A percentile compares a stretch with the other conserved stretches of the same genome.
These are phyloP conservation scores for Pseudochaenichthys georgianus DNA, from an alignment of 2,797 vertebrate genomes.

Conservation along the genomic window DNA sequence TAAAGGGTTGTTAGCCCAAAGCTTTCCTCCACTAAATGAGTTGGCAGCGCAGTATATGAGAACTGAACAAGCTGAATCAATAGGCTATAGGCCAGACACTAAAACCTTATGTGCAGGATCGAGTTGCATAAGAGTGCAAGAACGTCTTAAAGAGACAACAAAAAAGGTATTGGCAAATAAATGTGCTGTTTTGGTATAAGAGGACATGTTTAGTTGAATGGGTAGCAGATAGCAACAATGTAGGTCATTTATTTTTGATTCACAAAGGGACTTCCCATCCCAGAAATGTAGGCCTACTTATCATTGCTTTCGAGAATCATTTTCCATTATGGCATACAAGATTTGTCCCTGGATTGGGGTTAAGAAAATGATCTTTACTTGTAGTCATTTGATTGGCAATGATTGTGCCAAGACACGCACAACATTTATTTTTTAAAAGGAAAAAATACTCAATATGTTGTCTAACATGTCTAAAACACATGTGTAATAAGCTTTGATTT, in stretches of 20 bases:
- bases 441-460: background rate
- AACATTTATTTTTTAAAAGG: background rate
- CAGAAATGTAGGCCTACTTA: too few relatives aligned
- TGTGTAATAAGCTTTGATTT: constrained; percentile 3
- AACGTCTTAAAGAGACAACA: constrained; percentile 13
- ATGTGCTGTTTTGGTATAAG: too few relatives aligned
- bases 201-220: too few relatives aligned
- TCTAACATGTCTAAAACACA: background rate
- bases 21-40: constrained; percentile 32
- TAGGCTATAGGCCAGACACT: constrained; percentile 20
- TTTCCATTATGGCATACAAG: too few relatives aligned
- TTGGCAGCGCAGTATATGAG: constrained; percentile 27
- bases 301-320: too few relatives aligned
- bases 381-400: background rate
- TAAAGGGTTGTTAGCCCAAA: constrained; percentile 8
- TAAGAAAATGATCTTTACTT: background rate
- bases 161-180: background rate
- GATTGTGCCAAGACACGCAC: too few relatives aligned
- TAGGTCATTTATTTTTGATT: background rate
- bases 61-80: constrained; percentile 37
- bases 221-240: too few relatives aligned
- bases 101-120: constrained; percentile 12
- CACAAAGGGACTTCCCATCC: background rate
- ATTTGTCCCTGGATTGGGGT: background rate
- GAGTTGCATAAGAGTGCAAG: constrained; percentile 29